Percentiles rank a stretch among this genome's conserved stretches.
These are phyloP conservation scores for Ctena decussata DNA, from an alignment of 2,888 invertebrate species.

Conservation along the genomic window DNA sequence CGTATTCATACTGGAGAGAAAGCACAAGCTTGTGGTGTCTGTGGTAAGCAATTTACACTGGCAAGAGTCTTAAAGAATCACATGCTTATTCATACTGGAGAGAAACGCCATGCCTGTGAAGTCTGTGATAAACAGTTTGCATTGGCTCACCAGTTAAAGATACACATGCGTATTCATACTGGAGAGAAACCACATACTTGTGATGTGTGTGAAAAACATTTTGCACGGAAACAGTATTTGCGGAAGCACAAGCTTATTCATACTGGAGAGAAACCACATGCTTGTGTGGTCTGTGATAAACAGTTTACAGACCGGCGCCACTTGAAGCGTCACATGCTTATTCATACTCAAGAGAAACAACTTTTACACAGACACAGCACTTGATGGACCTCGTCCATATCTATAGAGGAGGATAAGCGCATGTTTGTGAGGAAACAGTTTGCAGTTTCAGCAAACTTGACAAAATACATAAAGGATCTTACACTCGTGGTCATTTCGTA, in stretches of 20 bases:
- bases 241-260: slow-evolving; percentile 51
- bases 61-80: slow-evolving; percentile 38
- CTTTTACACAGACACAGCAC: too few relatives aligned
- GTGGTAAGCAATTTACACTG: slow-evolving; percentile 43
- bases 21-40: not conserved
- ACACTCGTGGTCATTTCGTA: too few relatives aligned
- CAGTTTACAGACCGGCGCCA: not conserved
- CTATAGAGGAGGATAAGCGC: too few relatives aligned
- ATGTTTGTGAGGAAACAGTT: too few relatives aligned
- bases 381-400: too few relatives aligned
- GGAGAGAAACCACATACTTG: slow-evolving; percentile 28
- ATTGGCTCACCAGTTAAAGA: not conserved
- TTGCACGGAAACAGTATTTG: slow-evolving; percentile 30
- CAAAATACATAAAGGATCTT: too few relatives aligned
- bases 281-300: slow-evolving; percentile 29
- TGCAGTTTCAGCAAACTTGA: too few relatives aligned
- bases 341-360: not conserved
- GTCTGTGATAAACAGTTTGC: slow-evolving; percentile 4
- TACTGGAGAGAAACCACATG: slow-evolving; percentile 20
- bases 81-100: slow-evolving; percentile 16
- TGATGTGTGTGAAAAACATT: slow-evolving; percentile 46
- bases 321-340: not conserved
- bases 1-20: not conserved
- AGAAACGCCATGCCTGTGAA: not conserved
- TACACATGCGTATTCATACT: slow-evolving; percentile 9